phyloP scores from a whole-genome alignment of 2,888 invertebrate genomes.

The Morpho helenor region DNA sequence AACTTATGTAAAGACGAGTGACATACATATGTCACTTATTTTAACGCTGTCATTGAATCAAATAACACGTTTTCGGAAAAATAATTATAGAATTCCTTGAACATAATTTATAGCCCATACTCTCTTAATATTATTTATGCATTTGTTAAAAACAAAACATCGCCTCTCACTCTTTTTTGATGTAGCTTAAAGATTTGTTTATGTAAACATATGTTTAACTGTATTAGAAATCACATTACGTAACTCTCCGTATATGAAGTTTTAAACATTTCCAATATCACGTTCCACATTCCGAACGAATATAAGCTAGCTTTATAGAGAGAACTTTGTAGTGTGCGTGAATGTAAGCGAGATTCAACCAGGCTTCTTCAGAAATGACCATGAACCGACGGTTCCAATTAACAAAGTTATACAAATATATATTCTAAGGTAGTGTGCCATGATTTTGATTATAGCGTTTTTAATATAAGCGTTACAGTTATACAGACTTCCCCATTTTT shows the following conservation, averaged over 20 bases:
- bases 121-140: too few species aligned
- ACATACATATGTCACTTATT: too few species aligned
- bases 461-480: too few species aligned
- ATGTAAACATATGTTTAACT: too few species aligned
- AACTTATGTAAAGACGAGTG: too few species aligned
- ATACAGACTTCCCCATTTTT: not conserved
- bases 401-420: constrained; percentile 34
- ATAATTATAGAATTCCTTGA: constrained; percentile 2
- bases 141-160: too few species aligned
- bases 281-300: constrained; percentile 13
- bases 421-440: not conserved
- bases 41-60: too few species aligned
- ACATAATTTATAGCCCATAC: not conserved
- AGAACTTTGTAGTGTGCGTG: constrained; percentile 18
- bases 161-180: too few species aligned
- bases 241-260: constrained; percentile 17
- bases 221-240: constrained; percentile 13
- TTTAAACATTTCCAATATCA: constrained; percentile 21
- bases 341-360: constrained; percentile 50
- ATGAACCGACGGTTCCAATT: constrained; percentile 55
- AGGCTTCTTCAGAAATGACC: constrained; percentile 56
- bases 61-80: too few species aligned
- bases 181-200: too few species aligned
- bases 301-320: not conserved
- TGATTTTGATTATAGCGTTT: not conserved